phyloP scores from a whole-genome alignment of 1,140 invertebrate species.

The Drosophila baimaii region DNA sequence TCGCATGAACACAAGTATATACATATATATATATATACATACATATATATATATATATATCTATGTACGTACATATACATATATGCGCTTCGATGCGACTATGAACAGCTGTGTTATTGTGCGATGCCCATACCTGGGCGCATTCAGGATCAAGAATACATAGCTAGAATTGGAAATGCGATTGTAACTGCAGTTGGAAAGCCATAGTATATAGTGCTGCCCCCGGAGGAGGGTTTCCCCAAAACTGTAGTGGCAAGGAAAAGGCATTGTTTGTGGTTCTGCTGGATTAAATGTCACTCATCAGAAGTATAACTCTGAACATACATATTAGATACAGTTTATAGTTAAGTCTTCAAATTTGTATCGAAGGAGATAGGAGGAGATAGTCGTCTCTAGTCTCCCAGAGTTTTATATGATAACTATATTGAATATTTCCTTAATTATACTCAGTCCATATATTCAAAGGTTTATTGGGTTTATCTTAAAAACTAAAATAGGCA shows the following conservation, averaged over 20 bases:
- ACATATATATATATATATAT: constrained; percentile 12
- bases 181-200: constrained; percentile 14
- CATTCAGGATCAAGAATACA: constrained; percentile 26
- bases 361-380: too few relatives aligned
- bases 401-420: not conserved
- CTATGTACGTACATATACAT: constrained; percentile 23
- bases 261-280: not conserved
- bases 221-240: not conserved
- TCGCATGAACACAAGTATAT: constrained; percentile 25
- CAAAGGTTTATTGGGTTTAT: not conserved
- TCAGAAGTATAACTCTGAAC: not conserved
- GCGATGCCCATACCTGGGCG: constrained; percentile 16
- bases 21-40: not conserved
- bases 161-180: constrained; percentile 3
- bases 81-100: constrained; percentile 55
- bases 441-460: not conserved
- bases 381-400: not conserved
- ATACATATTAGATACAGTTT: not conserved
- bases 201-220: too few relatives aligned
- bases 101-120: constrained; percentile 13
- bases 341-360: too few relatives aligned
- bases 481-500: too few relatives aligned
- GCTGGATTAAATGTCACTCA: not conserved
- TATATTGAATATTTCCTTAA: too few relatives aligned
- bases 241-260: not conserved